phyloP scores from a whole-genome alignment of 2,113 vertebrate species.

The Neotragus moschatus region DNA sequence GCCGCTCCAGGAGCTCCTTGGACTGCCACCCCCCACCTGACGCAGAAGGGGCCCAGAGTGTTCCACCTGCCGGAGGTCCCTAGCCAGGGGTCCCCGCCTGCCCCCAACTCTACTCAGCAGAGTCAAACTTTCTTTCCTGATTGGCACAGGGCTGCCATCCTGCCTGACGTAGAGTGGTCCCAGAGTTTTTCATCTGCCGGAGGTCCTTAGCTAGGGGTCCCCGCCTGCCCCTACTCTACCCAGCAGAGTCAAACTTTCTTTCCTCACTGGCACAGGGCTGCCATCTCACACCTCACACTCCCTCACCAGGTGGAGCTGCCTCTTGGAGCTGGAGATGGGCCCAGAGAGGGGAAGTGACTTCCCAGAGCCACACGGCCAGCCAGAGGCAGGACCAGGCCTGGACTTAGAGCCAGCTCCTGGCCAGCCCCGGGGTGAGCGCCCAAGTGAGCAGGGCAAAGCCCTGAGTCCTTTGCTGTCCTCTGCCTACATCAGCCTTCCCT shows the following conservation, averaged over 20 bases:
- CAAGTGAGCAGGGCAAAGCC: not conserved
- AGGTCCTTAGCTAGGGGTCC: not conserved
- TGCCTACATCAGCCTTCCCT: not conserved
- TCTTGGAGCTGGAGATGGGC: not conserved
- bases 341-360: slow-evolving; percentile 6
- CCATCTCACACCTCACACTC: not conserved
- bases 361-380: not conserved
- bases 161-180: not conserved
- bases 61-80: not conserved
- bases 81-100: not conserved
- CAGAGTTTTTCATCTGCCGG: not conserved
- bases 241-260: not conserved
- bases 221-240: not conserved
- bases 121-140: not conserved
- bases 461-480: not conserved
- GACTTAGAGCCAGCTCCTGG: not conserved
- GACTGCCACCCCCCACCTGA: not conserved
- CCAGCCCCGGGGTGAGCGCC: not conserved
- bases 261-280: not conserved
- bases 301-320: not conserved
- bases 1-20: not conserved
- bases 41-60: not conserved
- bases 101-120: not conserved
- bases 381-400: not conserved
- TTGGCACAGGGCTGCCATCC: not conserved